These are phyloP conservation scores for Malurus cyaneus DNA, from an alignment of 2,113 vertebrate genomes.

Conservation along the genomic window DNA sequence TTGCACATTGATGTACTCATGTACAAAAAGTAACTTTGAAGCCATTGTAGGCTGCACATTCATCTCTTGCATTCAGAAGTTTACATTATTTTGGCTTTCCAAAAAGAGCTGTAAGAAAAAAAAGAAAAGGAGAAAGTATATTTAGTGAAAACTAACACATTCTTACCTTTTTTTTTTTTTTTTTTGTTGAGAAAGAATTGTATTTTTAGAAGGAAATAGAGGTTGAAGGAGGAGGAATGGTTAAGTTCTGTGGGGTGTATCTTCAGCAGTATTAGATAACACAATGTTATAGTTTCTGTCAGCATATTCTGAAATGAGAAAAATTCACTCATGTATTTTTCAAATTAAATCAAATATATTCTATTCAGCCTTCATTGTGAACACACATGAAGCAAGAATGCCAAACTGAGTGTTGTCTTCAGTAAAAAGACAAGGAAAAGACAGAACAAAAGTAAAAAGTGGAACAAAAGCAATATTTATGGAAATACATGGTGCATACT, in stretches of 20 bases:
- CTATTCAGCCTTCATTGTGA: neutral
- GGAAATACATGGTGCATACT: neutral
- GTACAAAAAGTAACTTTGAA: neutral
- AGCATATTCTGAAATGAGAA: neutral
- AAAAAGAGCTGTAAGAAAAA: neutral
- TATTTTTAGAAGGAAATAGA: neutral
- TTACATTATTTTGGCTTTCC: neutral
- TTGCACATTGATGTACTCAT: neutral
- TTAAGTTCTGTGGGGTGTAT: neutral
- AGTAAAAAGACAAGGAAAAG: neutral
- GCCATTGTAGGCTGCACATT: neutral
- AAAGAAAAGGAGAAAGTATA: neutral
- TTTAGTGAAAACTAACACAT: neutral
- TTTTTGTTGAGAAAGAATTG: neutral
- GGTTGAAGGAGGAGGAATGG: neutral
- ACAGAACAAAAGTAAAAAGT: neutral
- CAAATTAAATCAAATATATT: neutral
- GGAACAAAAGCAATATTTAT: constrained; percentile 9
- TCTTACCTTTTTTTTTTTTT: neutral
- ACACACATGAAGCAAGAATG: neutral
- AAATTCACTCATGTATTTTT: neutral
- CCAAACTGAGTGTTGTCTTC: neutral
- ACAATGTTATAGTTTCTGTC: neutral
- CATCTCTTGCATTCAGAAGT: neutral
- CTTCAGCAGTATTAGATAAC: neutral